phyloP scores from a whole-genome alignment of 2,888 invertebrate species.

The Conops quadrifasciatus region DNA sequence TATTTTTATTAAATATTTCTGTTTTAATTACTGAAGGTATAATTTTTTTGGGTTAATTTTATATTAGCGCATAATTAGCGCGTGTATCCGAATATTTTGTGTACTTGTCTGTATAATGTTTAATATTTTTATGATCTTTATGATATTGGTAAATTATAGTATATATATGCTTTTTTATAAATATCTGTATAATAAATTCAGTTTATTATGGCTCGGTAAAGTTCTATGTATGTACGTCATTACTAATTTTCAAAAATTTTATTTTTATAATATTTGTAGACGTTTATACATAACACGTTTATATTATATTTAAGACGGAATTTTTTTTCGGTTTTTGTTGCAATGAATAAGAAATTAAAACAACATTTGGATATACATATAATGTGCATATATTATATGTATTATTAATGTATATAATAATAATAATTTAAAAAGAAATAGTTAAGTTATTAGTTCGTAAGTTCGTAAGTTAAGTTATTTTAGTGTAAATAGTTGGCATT shows the following conservation, averaged over 20 bases:
- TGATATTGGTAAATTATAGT: no score
- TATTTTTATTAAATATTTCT: no score
- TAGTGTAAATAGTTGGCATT: no score
- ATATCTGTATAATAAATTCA: conserved; percentile 57
- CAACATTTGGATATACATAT: no score
- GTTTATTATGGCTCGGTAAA: conserved; percentile 64
- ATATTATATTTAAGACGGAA: conserved; percentile 20
- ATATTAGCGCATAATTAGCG: no score
- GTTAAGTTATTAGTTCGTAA: no score
- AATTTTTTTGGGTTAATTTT: no score
- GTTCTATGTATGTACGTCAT: conserved; percentile 45
- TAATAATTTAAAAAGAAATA: no score
- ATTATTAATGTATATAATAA: no score
- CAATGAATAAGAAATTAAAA: not conserved
- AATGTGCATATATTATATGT: no score
- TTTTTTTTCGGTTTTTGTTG: conserved; percentile 19
- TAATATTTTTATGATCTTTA: not conserved
- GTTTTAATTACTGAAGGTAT: no score
- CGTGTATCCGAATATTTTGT: conserved; percentile 26
- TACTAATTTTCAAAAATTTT: conserved; percentile 4
- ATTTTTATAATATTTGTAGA: conserved; percentile 24
- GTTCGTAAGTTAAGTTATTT: not conserved
- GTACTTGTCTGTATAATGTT: conserved; percentile 44
- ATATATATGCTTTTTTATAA: conserved; percentile 37
- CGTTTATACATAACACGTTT: conserved; percentile 2